Base-by-base conservation (phyloP, 2,113 vertebrate species). In the Bufo bufo region DNA sequence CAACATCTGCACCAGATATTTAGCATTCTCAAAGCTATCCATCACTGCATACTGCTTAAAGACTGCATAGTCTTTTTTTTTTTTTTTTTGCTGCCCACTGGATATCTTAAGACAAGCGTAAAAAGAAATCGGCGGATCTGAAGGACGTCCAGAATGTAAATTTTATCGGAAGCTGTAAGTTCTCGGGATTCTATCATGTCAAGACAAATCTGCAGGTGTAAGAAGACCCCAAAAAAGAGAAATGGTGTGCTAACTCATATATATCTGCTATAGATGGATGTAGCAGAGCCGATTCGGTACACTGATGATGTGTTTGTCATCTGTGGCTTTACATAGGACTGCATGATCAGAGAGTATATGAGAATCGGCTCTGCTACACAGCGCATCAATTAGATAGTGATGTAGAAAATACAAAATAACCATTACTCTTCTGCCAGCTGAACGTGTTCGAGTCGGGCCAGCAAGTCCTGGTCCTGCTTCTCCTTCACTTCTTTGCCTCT, bases 351-450 rank as follows among this genome's bases (percentile, higher is more conserved):
- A 9, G 10, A 43, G 33, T 71, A 14, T 16, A 12, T 10, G 2
- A 71, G 69, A 6, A 45, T 11, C 71, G 17, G 71, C 71, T 74
- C 43, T 47, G 71, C 71, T 47, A 17, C 43, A 74, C 2, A 14
- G 69, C 45, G 16, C 61, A 10, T 20, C 61, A 19, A 4, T 20
- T 3, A 63, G 17, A 20, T 19, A 10, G 17, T 20, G 1, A 52
- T 54, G 20, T 56, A 56, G 52, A 33, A 58, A 33, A 2, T 14
- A 45, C 33, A 47, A 61, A 49, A 20, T 13, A 45, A 47, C 19
- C 90, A 95, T 95, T 92, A 97, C 96, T 96, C 94, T 61, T 96
- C 94, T 10, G 90, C 91, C 17, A 95, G 93, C 81, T 96, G 96
- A 47, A 93, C 91, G 91, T 94, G 95, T 74, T 95, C 94, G 6